Conservation (phyloP, 2,797 vertebrate species). For the Margarornis squamiger region DNA sequence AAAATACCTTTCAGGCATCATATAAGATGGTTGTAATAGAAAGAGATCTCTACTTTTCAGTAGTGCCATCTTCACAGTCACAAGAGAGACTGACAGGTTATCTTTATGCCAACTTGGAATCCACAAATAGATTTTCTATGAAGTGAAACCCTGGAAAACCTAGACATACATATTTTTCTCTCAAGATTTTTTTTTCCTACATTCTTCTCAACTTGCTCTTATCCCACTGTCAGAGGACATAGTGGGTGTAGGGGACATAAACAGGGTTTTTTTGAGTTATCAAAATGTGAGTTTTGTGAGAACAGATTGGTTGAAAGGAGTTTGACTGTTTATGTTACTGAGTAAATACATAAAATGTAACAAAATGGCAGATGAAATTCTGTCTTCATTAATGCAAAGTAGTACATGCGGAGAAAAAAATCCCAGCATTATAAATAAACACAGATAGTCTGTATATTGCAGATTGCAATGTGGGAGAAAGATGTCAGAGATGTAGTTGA, state of each 20-base stretch:
- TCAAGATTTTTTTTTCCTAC: not conserved
- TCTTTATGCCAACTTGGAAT: not conserved
- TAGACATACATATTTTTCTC: not conserved
- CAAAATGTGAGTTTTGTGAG: not conserved
- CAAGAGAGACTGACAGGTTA: not conserved
- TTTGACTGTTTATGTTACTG: not conserved
- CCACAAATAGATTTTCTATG: not conserved
- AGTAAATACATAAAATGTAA: not conserved
- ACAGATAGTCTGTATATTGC: not conserved
- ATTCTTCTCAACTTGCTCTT: not conserved
- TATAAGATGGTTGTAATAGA: not conserved
- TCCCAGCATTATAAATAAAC: not conserved
- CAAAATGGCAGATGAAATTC: constrained; percentile 11
- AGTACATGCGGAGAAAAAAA: not conserved
- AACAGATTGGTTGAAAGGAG: not conserved
- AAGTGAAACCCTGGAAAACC: not conserved
- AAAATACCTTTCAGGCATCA: not conserved
- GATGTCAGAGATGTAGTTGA: not conserved
- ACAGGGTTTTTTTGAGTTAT: not conserved
- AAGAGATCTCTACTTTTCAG: not conserved
- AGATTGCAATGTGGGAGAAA: not conserved
- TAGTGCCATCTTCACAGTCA: not conserved
- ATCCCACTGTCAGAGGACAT: not conserved
- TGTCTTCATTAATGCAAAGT: not conserved
- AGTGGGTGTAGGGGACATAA: not conserved